Base-by-base conservation (phyloP, 2,113 vertebrate genomes). In the Microtus pennsylvanicus region DNA sequence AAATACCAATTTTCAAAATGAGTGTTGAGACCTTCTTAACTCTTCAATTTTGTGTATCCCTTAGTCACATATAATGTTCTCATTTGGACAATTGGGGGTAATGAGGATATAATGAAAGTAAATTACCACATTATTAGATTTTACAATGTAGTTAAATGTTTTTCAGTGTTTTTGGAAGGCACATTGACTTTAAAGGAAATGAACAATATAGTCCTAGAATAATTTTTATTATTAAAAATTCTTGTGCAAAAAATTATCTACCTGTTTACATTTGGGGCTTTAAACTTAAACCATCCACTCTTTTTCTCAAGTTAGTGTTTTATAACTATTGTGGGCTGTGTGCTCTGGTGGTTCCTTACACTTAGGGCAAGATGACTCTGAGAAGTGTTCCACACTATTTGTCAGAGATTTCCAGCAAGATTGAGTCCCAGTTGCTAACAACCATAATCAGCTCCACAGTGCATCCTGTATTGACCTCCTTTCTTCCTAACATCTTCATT, bases 181-280 rank as follows among this genome's bases (percentile, higher is more conserved):
- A 47, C 52, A 89, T 95, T 86, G 22, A 96, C 87, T 94, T 92
- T 22, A 93, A 87, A 94, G 90, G 67, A 86, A 90, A 90, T 94
- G 45, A 10, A 88, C 19, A 67, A 17, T 94, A 45, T 76, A 94
- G 80, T 74, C 52, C 61, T 77, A 86, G 52, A 12, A 94, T 30
- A 81, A 81, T 82, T 81, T 90, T 94, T 95, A 72, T 28, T 95
- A 58, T 89, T 74, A 35, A 74, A 81, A 94, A 94, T 90, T 65
- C 70, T 47, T 4, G 13, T 63, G 28, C 9, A 33, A 33, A 28
- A 91, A 87, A 14, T 90, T 2, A 72, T 33, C 69, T 1, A 61
- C 28, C 52, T 92, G 13, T 95, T 74, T 91, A 70, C 55, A 74
- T 52, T 93, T 94, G 69, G 28, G 28, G 7, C 42, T 89, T 88